Evolutionary conservation across 2,888 invertebrate species (phyloP).

Genomic region (Gortyna flavago): DNA sequence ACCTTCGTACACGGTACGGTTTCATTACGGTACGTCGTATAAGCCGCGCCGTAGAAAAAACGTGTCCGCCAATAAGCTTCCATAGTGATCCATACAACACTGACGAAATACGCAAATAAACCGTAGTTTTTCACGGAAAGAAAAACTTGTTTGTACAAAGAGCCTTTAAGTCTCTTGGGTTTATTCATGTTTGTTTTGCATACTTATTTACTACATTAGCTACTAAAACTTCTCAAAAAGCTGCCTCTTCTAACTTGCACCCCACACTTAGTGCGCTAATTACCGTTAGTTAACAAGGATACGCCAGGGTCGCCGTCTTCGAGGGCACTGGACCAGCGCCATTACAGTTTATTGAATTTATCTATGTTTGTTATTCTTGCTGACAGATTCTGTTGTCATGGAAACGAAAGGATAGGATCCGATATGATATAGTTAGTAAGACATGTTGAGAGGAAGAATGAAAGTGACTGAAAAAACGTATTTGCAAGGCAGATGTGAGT

Average conservation of each 20-base stretch:
- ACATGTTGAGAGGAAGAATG: too few species aligned
- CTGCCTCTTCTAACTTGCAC: slow-evolving; percentile 42
- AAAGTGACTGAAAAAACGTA: not conserved
- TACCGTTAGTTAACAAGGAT: slow-evolving; percentile 74
- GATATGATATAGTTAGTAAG: not conserved
- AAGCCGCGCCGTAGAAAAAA: too few species aligned
- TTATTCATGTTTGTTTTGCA: too few species aligned
- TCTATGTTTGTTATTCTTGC: not conserved
- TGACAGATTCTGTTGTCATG: not conserved
- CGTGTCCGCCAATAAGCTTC: too few species aligned
- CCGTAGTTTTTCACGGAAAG: too few species aligned
- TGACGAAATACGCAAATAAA: too few species aligned
- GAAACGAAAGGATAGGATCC: not conserved
- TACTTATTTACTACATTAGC: not conserved
- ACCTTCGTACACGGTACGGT: too few species aligned
- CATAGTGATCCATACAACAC: too few species aligned
- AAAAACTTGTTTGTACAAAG: too few species aligned
- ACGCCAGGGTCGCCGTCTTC: slow-evolving; percentile 59
- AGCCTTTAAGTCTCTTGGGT: too few species aligned
- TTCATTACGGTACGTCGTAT: too few species aligned
- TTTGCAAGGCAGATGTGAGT: not conserved
- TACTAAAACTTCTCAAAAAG: not conserved
- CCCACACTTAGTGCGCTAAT: slow-evolving; percentile 59
- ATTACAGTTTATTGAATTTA: slow-evolving; percentile 29
- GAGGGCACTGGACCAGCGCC: slow-evolving; percentile 50